Evolutionary conservation across 2,888 invertebrate genomes (phyloP).

Genomic region (Leucoma salicis): DNA sequence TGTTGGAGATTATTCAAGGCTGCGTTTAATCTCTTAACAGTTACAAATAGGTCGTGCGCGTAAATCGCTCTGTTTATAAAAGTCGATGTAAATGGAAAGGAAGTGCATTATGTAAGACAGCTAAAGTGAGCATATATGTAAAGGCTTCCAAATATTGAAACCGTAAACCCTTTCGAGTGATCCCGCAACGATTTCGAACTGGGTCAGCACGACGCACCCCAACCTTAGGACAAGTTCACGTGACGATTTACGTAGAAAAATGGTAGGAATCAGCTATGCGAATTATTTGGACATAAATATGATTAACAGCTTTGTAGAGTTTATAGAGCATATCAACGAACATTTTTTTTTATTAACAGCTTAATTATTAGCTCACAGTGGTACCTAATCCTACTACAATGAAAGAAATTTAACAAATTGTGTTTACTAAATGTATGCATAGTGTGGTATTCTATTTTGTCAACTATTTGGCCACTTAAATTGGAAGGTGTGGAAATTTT

Average conservation of each 20-base stretch:
- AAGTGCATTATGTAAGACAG: constrained; percentile 42
- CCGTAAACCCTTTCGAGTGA: constrained; percentile 68
- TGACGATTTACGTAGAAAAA: constrained; percentile 27
- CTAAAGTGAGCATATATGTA: constrained; percentile 43
- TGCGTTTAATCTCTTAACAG: constrained; percentile 43
- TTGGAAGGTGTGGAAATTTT: too few species aligned
- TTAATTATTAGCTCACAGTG: too few species aligned
- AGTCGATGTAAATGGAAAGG: constrained; percentile 33
- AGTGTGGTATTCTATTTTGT: too few species aligned
- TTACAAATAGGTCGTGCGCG: constrained; percentile 52
- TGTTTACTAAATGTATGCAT: too few species aligned
- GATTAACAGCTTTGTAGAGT: too few species aligned
- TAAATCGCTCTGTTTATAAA: constrained; percentile 36
- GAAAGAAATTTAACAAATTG: too few species aligned
- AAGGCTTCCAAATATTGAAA: constrained; percentile 69
- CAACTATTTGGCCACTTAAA: too few species aligned
- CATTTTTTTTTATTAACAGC: too few species aligned
- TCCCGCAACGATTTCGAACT: constrained; percentile 62
- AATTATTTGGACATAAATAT: background rate
- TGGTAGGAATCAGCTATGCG: background rate
- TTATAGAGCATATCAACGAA: too few species aligned
- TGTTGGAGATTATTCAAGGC: constrained; percentile 55
- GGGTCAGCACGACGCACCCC: constrained; percentile 61
- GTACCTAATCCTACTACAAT: too few species aligned
- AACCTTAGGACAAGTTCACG: constrained; percentile 56